Conservation (phyloP, 2,113 vertebrate species). For the Ammodytes dubius region DNA sequence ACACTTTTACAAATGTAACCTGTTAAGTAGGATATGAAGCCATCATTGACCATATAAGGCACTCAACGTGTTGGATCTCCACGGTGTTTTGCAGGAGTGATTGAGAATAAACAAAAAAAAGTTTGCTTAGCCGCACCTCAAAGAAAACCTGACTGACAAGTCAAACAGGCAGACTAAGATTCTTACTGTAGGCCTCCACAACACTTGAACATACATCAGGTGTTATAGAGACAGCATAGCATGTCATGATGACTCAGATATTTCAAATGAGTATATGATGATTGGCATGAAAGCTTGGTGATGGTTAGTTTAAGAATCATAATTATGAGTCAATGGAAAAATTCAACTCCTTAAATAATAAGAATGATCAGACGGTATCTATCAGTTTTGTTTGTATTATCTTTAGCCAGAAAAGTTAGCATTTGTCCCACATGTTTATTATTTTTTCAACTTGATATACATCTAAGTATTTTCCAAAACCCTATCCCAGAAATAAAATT, state of each 20-base stretch:
- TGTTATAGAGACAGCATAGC: rapidly evolving
- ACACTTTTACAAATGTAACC: too few relatives aligned
- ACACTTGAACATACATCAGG: rapidly evolving
- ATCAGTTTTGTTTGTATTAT: background rate
- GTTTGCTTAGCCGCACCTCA: slow-evolving; percentile 47
- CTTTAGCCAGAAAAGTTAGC: too few relatives aligned
- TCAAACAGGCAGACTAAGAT: slow-evolving; percentile 52
- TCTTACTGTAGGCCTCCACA: background rate
- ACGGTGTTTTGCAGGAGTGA: slow-evolving; percentile 20
- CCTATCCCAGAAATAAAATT: background rate
- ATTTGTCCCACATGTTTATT: background rate
- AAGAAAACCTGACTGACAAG: slow-evolving; percentile 57
- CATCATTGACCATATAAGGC: background rate
- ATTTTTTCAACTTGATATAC: background rate
- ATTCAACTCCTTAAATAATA: background rate
- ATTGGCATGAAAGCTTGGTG: too few relatives aligned
- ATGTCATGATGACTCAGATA: background rate
- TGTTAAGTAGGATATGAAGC: background rate
- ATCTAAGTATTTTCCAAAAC: background rate
- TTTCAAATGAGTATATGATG: background rate
- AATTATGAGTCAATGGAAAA: slow-evolving; percentile 23
- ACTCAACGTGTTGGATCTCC: background rate
- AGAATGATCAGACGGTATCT: background rate
- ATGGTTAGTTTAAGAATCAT: background rate
- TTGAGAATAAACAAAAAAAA: slow-evolving; percentile 34